Evolutionary conservation across 2,888 invertebrate genomes (phyloP).

Genomic region (Antheraea assamensis): DNA sequence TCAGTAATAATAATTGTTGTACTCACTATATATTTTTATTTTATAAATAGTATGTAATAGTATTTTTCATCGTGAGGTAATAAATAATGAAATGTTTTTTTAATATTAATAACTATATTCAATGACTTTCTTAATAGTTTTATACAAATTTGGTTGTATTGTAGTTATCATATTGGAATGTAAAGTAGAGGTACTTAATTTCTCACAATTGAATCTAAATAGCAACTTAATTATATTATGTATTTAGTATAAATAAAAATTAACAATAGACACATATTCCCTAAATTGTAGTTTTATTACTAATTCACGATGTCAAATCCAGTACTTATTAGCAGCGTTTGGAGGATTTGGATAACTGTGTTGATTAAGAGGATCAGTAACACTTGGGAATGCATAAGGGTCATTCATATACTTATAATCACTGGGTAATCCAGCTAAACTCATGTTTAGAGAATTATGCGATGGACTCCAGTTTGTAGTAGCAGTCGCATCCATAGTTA

Average conservation of each 20-base stretch:
- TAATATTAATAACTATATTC: slow-evolving; percentile 18
- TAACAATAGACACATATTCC: slow-evolving; percentile 31
- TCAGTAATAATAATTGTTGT: slow-evolving; percentile 22
- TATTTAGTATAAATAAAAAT: slow-evolving; percentile 50
- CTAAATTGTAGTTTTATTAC: slow-evolving; percentile 25
- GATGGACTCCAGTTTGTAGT: slow-evolving; percentile 81
- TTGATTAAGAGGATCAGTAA: slow-evolving; percentile 70
- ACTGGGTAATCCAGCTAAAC: slow-evolving; percentile 70
- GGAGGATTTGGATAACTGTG: slow-evolving; percentile 75
- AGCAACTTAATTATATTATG: slow-evolving; percentile 32
- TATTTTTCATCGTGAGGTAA: not conserved
- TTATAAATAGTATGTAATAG: not conserved
- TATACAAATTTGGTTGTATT: slow-evolving; percentile 75
- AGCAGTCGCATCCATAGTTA: slow-evolving; percentile 73
- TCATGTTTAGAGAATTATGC: slow-evolving; percentile 76
- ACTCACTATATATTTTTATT: not conserved
- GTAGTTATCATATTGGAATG: slow-evolving; percentile 73
- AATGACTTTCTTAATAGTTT: slow-evolving; percentile 70
- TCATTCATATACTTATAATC: slow-evolving; percentile 80
- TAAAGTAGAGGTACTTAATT: slow-evolving; percentile 67
- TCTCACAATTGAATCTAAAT: slow-evolving; percentile 53
- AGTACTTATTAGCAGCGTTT: slow-evolving; percentile 73
- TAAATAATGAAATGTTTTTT: slow-evolving; percentile 4
- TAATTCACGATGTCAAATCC: slow-evolving; percentile 66
- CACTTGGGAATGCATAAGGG: slow-evolving; percentile 74